These are phyloP conservation scores for Polia nebulosa DNA, from an alignment of 2,888 invertebrate genomes.

Conservation along the genomic window DNA sequence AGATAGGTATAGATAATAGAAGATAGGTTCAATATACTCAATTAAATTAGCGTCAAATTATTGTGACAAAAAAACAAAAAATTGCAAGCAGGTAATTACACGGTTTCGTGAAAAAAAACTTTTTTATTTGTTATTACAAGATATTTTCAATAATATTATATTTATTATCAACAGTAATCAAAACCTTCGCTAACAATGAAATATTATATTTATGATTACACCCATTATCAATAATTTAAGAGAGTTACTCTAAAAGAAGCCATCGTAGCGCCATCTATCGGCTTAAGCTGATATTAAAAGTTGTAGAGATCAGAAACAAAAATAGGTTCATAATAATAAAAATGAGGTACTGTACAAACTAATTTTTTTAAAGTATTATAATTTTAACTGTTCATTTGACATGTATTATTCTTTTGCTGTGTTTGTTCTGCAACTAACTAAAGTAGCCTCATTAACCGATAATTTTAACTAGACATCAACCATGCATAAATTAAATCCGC, in stretches of 20 bases:
- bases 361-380: background rate
- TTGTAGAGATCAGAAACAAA: background rate
- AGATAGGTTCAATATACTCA: background rate
- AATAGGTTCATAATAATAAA: background rate
- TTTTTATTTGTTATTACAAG: too few relatives aligned
- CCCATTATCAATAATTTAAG: too few relatives aligned
- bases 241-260: background rate
- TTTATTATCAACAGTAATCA: background rate
- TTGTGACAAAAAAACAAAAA: too few relatives aligned
- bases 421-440: background rate
- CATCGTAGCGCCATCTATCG: conserved; percentile 55
- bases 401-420: background rate
- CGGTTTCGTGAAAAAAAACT: background rate
- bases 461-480: background rate
- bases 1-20: background rate
- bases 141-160: background rate
- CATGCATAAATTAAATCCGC: conserved; percentile 1
- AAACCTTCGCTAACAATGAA: too few relatives aligned
- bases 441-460: background rate
- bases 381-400: background rate
- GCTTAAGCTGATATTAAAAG: conserved; percentile 16
- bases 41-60: background rate
- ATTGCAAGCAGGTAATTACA: too few relatives aligned
- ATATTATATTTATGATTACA: too few relatives aligned
- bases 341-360: background rate